Base-by-base conservation (phyloP, 1,140 invertebrate species). In the Drosophila murphyi region DNA sequence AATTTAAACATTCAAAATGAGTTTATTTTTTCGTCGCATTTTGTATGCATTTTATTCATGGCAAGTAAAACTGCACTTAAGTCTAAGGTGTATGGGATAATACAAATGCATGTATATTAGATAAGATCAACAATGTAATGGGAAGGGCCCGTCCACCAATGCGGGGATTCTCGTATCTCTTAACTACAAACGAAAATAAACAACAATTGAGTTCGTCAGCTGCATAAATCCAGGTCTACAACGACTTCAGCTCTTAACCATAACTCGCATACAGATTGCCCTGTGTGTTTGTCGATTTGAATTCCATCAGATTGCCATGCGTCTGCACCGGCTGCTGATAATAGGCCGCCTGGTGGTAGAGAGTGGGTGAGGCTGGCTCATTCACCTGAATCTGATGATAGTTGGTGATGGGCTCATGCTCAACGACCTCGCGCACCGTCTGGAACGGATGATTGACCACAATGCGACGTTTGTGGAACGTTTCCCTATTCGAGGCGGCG, bases 371-470 rank as follows among this genome's bases (percentile, higher is more conserved):
- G 7, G 91, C 92, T 4, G 91, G 92, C 67, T 93, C 92, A 10
- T 92, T 92, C 0, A 93, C 92, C 52, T 92, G 93, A 3, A 94
- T 91, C 56, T 94, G 87, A 57, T 94, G 93, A 52, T 91, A 91
- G 37, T 95, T 95, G 12, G 94, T 95, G 7, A 93, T 94, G 37
- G 94, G 94, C 72, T 95, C 94, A 31, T 94, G 93, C 39, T 95
- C 92, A 10, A 94, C 93, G 32, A 94, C 91, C 78, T 95, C 94
- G 65, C 94, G 94, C 8, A 95, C 92, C 3, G 95, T 95, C 78
- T 95, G 94, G 63, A 95, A 94, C 2, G 95, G 95, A 64, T 94
- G 92, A 64, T 93, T 94, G 4, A 95, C 93, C 7, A 95, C 95
- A 54, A 95, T 94, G 43, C 95, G 93, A 52, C 95, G 93, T 35